These are phyloP conservation scores for Mobula birostris DNA, from an alignment of 2,113 vertebrate species.

Conservation along the genomic window DNA sequence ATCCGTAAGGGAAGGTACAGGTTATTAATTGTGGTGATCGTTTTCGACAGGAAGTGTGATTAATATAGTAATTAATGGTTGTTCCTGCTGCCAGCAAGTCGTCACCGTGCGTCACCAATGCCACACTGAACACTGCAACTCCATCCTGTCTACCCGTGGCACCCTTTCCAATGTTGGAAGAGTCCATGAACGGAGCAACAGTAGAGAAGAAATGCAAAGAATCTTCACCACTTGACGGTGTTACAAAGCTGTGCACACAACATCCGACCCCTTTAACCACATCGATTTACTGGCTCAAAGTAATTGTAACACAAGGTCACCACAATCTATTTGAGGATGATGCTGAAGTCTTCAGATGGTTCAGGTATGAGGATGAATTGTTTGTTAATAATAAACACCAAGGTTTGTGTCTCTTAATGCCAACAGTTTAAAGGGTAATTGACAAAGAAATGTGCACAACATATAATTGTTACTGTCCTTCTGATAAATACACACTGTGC, in stretches of 20 bases:
- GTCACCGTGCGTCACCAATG: too few species aligned
- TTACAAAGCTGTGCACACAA: not conserved
- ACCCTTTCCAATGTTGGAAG: too few species aligned
- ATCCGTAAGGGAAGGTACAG: too few species aligned
- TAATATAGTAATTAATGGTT: too few species aligned
- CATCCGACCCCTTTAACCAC: not conserved
- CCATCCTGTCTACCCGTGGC: too few species aligned
- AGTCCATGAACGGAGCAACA: not conserved
- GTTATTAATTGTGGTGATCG: too few species aligned
- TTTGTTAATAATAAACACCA: not conserved
- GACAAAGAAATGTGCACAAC: not conserved
- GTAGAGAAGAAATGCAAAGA: not conserved
- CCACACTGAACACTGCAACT: too few species aligned
- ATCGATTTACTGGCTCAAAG: not conserved
- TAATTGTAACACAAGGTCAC: not conserved
- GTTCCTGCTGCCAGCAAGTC: too few species aligned
- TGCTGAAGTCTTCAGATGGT: not conserved
- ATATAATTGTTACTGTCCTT: not conserved
- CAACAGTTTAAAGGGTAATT: not conserved
- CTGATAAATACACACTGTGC: not conserved
- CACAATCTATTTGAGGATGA: not conserved
- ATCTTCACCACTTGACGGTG: not conserved
- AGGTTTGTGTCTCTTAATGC: not conserved
- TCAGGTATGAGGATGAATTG: not conserved
- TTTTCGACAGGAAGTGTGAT: too few species aligned